Percentiles rank a stretch among this genome's conserved stretches.
phyloP scores from a whole-genome alignment of 2,113 vertebrate genomes.

The Jaculus jaculus region DNA sequence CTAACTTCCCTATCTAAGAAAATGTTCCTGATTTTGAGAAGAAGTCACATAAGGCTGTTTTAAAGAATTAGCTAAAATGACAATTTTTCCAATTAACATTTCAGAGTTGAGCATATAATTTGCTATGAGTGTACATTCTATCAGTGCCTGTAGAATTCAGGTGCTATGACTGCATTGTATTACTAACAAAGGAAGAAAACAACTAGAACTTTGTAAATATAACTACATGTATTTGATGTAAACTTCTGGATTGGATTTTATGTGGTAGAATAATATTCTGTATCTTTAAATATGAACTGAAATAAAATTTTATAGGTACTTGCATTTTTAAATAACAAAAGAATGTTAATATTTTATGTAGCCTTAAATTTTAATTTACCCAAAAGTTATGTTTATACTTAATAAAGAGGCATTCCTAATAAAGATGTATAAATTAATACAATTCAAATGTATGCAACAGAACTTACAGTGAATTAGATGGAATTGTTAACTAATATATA shows the following conservation, averaged over 20 bases:
- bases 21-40: neutral
- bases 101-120: neutral
- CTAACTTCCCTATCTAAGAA: neutral
- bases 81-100: neutral
- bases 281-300: neutral
- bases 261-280: neutral
- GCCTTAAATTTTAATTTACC: neutral
- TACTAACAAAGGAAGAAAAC: neutral
- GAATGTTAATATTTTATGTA: neutral
- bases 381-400: neutral
- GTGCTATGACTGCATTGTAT: neutral
- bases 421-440: neutral
- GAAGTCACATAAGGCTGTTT: neutral
- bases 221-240: conserved; percentile 1
- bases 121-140: neutral
- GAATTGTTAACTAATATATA: neutral
- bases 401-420: neutral
- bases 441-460: neutral
- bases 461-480: neutral
- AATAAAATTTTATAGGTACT: neutral
- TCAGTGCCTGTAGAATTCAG: neutral
- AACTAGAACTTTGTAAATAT: neutral
- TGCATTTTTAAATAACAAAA: neutral
- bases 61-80: neutral
- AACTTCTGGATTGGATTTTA: neutral